Conservation (phyloP, 92 coral and sea anemone genomes). For the Epizoanthus stellaris region DNA sequence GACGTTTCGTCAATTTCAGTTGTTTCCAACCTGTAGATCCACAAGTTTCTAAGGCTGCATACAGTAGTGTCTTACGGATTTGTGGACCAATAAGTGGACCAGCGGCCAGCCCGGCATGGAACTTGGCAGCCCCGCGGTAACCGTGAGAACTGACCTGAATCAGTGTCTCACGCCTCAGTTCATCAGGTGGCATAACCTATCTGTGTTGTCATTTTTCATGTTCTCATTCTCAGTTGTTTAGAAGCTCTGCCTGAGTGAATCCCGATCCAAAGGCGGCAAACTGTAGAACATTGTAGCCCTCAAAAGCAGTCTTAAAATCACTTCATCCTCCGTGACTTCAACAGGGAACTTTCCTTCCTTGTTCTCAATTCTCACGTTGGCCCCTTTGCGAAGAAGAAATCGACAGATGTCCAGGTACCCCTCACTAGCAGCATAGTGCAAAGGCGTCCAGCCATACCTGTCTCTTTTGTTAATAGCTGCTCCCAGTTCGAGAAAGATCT, state of each 20-base stretch:
- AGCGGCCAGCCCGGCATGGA: no score
- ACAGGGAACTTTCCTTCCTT: conserved; percentile 89
- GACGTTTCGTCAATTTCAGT: no score
- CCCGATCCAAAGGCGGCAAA: conserved; percentile 70
- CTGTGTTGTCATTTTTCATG: no score
- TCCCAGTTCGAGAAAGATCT: conserved; percentile 86
- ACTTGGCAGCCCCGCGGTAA: no score
- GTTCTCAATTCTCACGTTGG: conserved; percentile 79
- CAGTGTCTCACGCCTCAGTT: no score
- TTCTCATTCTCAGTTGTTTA: not conserved
- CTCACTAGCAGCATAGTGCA: conserved; percentile 96
- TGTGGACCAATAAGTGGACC: no score
- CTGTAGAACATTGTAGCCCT: conserved; percentile 76
- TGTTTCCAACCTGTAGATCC: no score
- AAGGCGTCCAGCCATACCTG: conserved; percentile 88
- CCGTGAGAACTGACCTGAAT: no score
- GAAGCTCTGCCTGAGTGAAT: conserved; percentile 55
- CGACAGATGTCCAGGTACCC: conserved; percentile 92
- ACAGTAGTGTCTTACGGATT: no score
- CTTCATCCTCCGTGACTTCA: conserved; percentile 89
- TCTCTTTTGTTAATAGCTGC: conserved; percentile 90
- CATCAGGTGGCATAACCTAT: no score
- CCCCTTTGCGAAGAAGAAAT: conserved; percentile 82
- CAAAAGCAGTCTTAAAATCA: conserved; percentile 67
- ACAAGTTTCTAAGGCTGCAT: no score